These are phyloP conservation scores for Cremastobaeus sp. DNA, from an alignment of 2,888 invertebrate species.

Conservation along the genomic window DNA sequence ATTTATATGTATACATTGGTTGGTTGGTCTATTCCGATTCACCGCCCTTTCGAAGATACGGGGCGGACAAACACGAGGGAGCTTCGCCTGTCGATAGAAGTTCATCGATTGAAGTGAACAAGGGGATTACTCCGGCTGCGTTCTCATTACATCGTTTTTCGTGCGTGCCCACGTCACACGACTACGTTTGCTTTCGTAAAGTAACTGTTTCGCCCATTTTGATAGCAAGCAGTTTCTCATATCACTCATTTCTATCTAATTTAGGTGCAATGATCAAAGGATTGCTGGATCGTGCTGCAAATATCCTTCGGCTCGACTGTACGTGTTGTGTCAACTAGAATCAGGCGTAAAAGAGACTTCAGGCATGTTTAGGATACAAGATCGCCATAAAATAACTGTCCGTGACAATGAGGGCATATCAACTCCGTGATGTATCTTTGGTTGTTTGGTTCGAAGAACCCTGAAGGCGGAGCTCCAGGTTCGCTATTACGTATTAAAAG, in stretches of 20 bases:
- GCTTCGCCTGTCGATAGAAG: neutral
- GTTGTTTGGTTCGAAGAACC: slow-evolving; percentile 34
- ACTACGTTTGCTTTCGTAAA: slow-evolving; percentile 14
- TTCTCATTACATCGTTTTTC: slow-evolving; percentile 23
- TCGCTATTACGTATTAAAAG: slow-evolving; percentile 64
- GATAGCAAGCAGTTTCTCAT: slow-evolving; percentile 1
- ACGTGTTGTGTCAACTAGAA: slow-evolving; percentile 33
- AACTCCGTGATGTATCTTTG: slow-evolving; percentile 61
- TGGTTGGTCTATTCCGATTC: slow-evolving; percentile 34
- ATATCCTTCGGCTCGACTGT: slow-evolving; percentile 33
- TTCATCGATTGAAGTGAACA: slow-evolving; percentile 20
- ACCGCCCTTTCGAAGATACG: slow-evolving; percentile 42
- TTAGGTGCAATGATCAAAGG: slow-evolving; percentile 34
- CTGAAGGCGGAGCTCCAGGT: slow-evolving; percentile 48
- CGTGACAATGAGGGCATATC: slow-evolving; percentile 43
- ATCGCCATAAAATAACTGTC: slow-evolving; percentile 53
- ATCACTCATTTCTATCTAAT: slow-evolving; percentile 12
- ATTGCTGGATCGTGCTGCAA: slow-evolving; percentile 6
- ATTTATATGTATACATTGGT: slow-evolving; percentile 49
- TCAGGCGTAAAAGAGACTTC: slow-evolving; percentile 37
- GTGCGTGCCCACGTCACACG: slow-evolving; percentile 3
- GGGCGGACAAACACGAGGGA: neutral
- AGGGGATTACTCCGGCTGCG: neutral
- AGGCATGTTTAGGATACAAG: slow-evolving; percentile 40
- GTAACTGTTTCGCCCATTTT: slow-evolving; percentile 3